Conservation (phyloP, 2,888 invertebrate genomes). For the Leucophora obtusa region DNA sequence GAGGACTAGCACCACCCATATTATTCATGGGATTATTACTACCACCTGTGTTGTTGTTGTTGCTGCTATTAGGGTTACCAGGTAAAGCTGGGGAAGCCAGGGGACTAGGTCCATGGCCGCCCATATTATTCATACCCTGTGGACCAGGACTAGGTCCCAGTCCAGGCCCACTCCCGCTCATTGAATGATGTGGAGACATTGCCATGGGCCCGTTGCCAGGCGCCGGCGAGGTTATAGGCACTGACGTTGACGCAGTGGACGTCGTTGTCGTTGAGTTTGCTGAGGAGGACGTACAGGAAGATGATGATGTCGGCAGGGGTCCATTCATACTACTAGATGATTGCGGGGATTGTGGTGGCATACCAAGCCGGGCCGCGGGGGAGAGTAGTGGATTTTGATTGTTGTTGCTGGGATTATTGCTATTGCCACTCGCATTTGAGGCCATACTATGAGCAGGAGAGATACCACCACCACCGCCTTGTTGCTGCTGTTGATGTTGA, state of each 20-base stretch:
- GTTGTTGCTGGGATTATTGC: slow-evolving; percentile 67
- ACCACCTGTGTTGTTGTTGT: slow-evolving; percentile 53
- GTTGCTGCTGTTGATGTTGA: slow-evolving; percentile 23
- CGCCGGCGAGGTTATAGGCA: slow-evolving; percentile 76
- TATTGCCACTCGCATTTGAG: slow-evolving; percentile 68
- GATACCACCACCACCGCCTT: slow-evolving; percentile 67
- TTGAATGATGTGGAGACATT: slow-evolving; percentile 79
- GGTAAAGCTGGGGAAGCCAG: slow-evolving; percentile 71
- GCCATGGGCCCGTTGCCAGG: slow-evolving; percentile 74
- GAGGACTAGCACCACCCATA: slow-evolving; percentile 67
- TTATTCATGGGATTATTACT: slow-evolving; percentile 63
- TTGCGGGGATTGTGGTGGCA: slow-evolving; percentile 70
- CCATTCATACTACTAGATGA: slow-evolving; percentile 77
- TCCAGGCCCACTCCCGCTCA: slow-evolving; percentile 66
- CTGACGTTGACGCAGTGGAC: slow-evolving; percentile 72
- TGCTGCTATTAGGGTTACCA: slow-evolving; percentile 65
- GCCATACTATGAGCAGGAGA: slow-evolving; percentile 70
- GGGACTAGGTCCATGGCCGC: slow-evolving; percentile 70
- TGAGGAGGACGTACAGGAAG: slow-evolving; percentile 68
- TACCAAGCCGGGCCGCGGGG: slow-evolving; percentile 71
- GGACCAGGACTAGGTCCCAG: slow-evolving; percentile 74
- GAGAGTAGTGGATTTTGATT: slow-evolving; percentile 74
- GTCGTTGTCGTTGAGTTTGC: slow-evolving; percentile 67
- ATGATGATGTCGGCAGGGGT: slow-evolving; percentile 79
- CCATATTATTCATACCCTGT: slow-evolving; percentile 63